Evolutionary conservation across 1,140 invertebrate species (phyloP).

Genomic region (Trinorchestia longiramus): DNA sequence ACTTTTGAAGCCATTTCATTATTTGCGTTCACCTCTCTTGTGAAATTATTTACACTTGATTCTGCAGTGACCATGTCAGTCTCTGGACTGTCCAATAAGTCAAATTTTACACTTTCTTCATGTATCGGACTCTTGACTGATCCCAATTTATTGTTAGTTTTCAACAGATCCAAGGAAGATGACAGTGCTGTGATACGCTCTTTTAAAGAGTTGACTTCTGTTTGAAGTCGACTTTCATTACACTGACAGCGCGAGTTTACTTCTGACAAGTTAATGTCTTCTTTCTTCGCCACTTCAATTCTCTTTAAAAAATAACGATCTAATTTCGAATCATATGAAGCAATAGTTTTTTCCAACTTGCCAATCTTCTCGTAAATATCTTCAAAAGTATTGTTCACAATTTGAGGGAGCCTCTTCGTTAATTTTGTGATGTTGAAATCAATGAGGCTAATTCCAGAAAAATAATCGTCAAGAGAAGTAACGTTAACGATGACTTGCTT

Average conservation of each 20-base stretch:
- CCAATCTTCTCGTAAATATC: neutral
- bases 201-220: neutral
- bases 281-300: too few species aligned
- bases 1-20: neutral
- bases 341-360: neutral
- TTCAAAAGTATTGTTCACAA: slow-evolving; percentile 15
- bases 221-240: neutral
- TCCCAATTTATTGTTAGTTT: neutral
- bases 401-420: neutral
- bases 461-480: neutral
- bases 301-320: neutral
- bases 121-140: neutral
- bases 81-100: neutral
- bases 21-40: neutral
- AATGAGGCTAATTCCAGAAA: neutral
- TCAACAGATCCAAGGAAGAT: neutral
- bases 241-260: neutral
- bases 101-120: neutral
- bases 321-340: slow-evolving; percentile 26
- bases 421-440: slow-evolving; percentile 1
- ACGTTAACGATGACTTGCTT: neutral
- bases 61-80: neutral
- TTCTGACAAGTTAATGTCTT: neutral
- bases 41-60: neutral
- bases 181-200: neutral